Percentiles rank a stretch among this genome's conserved stretches.
Evolutionary conservation across 2,113 vertebrate species (phyloP).

Genomic region (Corythaeola cristata): DNA sequence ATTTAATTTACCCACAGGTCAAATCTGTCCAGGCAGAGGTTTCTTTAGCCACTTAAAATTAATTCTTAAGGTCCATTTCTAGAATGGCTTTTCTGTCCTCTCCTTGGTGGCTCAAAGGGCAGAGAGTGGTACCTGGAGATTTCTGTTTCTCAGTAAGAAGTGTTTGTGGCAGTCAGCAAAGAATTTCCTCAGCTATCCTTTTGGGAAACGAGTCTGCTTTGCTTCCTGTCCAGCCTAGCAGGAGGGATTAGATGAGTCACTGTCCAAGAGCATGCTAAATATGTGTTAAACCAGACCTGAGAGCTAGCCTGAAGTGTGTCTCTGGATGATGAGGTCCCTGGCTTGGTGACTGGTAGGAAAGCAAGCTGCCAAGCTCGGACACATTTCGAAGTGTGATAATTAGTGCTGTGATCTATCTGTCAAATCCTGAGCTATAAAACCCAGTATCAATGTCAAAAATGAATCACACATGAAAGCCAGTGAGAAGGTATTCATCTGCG

Average conservation of each 20-base stretch:
- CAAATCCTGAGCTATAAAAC: neutral
- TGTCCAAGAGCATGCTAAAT: fast-evolving
- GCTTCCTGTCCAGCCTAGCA: neutral
- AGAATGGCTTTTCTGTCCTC: neutral
- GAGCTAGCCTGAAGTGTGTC: neutral
- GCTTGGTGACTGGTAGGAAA: neutral
- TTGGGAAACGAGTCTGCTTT: neutral
- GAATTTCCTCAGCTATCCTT: neutral
- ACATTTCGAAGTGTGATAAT: neutral
- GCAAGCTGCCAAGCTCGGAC: neutral
- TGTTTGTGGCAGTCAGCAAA: neutral
- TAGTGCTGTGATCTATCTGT: neutral
- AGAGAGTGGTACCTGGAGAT: neutral
- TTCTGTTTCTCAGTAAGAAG: neutral
- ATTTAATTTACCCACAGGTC: neutral
- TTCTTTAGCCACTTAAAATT: neutral
- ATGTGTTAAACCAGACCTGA: neutral
- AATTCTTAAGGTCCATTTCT: neutral
- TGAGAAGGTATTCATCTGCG: neutral
- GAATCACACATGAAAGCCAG: neutral
- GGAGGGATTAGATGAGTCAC: neutral
- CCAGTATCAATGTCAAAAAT: neutral
- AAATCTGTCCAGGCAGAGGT: neutral
- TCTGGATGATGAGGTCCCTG: neutral
- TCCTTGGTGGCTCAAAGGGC: neutral